Evolutionary conservation across 2,888 invertebrate species (phyloP), one percentile per base, ranked within the genome.

Genomic region (Hipparchia sbordonii): DNA sequence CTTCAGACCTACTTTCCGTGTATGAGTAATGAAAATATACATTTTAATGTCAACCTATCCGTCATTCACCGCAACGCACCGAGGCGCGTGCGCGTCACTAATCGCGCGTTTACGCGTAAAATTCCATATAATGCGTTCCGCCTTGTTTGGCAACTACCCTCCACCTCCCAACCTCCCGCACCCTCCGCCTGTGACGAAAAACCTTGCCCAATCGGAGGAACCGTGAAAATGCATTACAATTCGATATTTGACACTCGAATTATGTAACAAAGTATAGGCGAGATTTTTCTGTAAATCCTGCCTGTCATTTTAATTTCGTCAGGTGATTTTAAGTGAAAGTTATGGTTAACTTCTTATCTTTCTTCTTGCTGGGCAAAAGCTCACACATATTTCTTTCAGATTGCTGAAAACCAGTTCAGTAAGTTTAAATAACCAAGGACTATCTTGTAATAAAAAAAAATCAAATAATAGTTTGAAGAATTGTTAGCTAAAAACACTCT

Each of bases 21-120:
- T n/a, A n/a, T n/a, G n/a, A n/a, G n/a, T n/a, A n/a, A n/a, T n/a
- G n/a, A 6, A 57, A n/a, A 66, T 60, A 61, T 62, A 62, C 68
- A 66, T 66, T 69, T 72, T 59, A n/a, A 12, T 61, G 39, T 45
- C 45, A 61, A 67, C 51, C 52, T 59, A 61, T 71, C 68, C 59
- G 61, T 60, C 61, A 23, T 23, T 1, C 23, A 75, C 75, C 74
- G 56, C 76, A 75, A 73, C 70, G 74, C 76, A 78, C 62, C 65
- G 71, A 72, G 74, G 78, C 89, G 88, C 87, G 85, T 91, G 90
- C 85, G 91, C 91, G 88, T 85, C 80, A 75, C 90, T 78, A 92
- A 92, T 92, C 84, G 84, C 78, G 82, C 84, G 89, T 90, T 87
- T 88, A 85, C 83, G 86, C 91, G 87, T 91, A 87, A 90, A 89